Percentiles rank a stretch among this genome's conserved stretches.
Conservation (phyloP, 1,140 invertebrate species). For the Scaptodrosophila lebanonensis region DNA sequence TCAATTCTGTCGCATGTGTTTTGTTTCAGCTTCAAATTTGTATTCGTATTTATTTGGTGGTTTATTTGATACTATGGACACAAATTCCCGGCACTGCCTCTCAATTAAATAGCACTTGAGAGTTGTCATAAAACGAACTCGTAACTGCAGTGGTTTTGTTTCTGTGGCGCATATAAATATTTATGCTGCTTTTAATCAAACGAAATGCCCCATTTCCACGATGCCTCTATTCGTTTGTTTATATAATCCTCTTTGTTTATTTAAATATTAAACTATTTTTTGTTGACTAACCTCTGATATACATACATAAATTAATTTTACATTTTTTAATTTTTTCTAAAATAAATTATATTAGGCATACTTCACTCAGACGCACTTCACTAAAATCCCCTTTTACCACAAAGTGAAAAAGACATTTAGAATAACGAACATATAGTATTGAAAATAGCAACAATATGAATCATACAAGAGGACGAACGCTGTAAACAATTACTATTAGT, state of each 20-base stretch:
- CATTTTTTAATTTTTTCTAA: too few relatives aligned
- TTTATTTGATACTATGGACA: slow-evolving; percentile 6
- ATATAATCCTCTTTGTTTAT: slow-evolving; percentile 50
- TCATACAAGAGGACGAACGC: too few relatives aligned
- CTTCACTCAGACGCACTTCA: too few relatives aligned
- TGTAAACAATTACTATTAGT: too few relatives aligned
- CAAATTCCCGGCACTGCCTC: slow-evolving; percentile 32
- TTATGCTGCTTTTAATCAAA: slow-evolving; percentile 62
- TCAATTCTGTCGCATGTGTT: slow-evolving; percentile 26
- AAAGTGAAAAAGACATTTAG: too few relatives aligned
- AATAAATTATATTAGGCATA: too few relatives aligned
- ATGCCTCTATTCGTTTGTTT: slow-evolving; percentile 2
- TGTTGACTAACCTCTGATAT: too few relatives aligned
- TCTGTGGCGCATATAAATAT: slow-evolving; percentile 47
- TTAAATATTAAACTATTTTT: slow-evolving; percentile 70
- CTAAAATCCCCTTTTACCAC: too few relatives aligned
- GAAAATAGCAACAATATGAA: too few relatives aligned
- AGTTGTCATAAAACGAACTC: slow-evolving; percentile 25
- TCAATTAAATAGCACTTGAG: slow-evolving; percentile 62
- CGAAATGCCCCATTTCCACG: neutral
- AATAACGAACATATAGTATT: too few relatives aligned
- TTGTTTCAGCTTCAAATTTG: slow-evolving; percentile 25
- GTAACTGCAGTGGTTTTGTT: slow-evolving; percentile 26
- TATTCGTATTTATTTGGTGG: slow-evolving; percentile 17
- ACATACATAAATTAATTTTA: too few relatives aligned